Conservation (phyloP, 2,888 invertebrate genomes). For the Aphodius sticticus region DNA sequence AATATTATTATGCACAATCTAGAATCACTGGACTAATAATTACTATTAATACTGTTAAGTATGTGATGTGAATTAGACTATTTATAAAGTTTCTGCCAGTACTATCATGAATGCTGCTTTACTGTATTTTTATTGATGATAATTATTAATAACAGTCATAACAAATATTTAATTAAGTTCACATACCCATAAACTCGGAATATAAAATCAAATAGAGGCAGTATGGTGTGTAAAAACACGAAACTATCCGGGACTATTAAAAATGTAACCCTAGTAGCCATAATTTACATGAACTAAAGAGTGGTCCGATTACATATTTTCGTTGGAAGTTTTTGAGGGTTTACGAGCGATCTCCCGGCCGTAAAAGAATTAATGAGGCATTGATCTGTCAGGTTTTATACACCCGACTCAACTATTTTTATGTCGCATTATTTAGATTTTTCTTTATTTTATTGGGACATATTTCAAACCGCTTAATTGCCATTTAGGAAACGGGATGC, state of each 20-base stretch:
- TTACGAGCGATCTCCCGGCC: background rate
- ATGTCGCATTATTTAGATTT: conserved; percentile 4
- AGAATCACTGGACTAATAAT: too few relatives aligned
- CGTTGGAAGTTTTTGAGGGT: background rate
- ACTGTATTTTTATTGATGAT: too few relatives aligned
- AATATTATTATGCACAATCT: too few relatives aligned
- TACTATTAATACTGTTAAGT: too few relatives aligned
- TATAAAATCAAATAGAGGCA: background rate
- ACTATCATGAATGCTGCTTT: too few relatives aligned
- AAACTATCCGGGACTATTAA: background rate
- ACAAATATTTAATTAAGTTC: background rate
- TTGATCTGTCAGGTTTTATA: conserved; percentile 4
- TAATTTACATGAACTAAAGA: background rate
- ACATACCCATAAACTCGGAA: background rate
- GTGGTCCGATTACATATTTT: background rate
- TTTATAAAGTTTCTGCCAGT: too few relatives aligned
- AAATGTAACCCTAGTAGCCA: conserved; percentile 4
- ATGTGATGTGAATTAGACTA: too few relatives aligned
- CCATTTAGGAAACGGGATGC: background rate
- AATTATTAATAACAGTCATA: background rate
- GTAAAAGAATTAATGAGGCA: conserved; percentile 4
- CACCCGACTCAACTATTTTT: background rate
- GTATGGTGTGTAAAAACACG: background rate
- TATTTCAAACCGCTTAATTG: background rate
- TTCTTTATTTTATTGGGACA: conserved; percentile 4